Evolutionary conservation across 2,113 vertebrate species (phyloP), one percentile per base, ranked within the genome.

Genomic region (Seriola rivoliana): DNA sequence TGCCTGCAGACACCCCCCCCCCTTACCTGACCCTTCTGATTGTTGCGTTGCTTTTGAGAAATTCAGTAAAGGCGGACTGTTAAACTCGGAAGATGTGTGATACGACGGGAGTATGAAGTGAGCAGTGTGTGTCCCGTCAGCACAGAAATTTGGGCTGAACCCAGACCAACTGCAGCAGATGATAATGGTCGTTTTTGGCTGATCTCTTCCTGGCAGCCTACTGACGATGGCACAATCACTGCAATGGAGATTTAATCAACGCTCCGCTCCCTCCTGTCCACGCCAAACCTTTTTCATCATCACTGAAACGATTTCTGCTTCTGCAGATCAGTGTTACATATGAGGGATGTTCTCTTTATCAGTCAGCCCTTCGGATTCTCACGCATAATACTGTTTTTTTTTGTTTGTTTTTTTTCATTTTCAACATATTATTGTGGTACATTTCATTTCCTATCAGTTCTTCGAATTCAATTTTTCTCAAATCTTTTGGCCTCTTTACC

Each of bases 211-310:
- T 80, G 78, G 59, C 36, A 66, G 68, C 78, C 48, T 7, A 2
- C 62, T 29, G 71, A 52, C 11, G 62, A 40, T 4, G n/a, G 13
- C 70, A 58, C 71, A 71, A 71, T 82, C 48, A 36, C 82, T n/a
- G 52, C 42, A 2, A 65, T 36, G 46, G 46, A 81, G 69, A 67
- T 81, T 63, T 60, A 71, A 75, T 64, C 16, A 17, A 7, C 25
- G 9, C 68, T 25, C 8, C 11, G 8, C 73, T 84, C 40, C 23
- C 21, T 7, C 16, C 42, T 13, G 40, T 58, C 70, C 23, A 19
- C 5, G 29, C 55, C 75, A 32, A 23, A 63, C 34, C 48, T 17
- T 25, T 44, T 46, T 64, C 68, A 71, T 72, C 69, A 48, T 3
- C 21, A 1, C 25, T 23, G 17, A 17, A 34, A 46, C 12, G 5